Base-by-base conservation (phyloP, 1,140 invertebrate genomes). In the Oryctes rhinoceros region DNA sequence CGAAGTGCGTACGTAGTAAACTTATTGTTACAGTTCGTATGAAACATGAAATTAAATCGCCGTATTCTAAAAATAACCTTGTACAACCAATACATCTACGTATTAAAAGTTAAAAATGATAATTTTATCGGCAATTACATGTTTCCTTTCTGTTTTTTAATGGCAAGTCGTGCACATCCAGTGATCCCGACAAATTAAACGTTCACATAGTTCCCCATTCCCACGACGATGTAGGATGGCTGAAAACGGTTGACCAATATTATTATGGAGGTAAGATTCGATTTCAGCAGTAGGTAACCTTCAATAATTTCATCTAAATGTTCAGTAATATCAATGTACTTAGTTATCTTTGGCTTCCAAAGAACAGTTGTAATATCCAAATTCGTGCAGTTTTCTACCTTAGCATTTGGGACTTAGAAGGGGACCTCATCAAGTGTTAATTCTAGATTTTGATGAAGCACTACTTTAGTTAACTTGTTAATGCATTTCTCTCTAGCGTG, bases 191-290 rank as follows among this genome's bases (percentile, higher is more conserved):
- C 0, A 89, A 89, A 83, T 82, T 93, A 6, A 94, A 94, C 85
- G 92, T 94, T 35, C 94, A 95, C 85, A 81, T 95, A 18, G 90
- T 94, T 0, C 86, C 92, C 15, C 91, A 92, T 83, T 89, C 90
- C n/a, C 94, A 96, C 85, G 93, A 95, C 85, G 94, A 96, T 87
- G 93, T 95, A 6, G 94, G 94, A 4, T 96, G 94, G 94, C 85
- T 95, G 9, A 94, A 94, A 86, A 96, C 94, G 1, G 92, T 94
- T 0, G 94, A 96, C 85, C 92, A 96, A 83, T 96, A 96, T 87
- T 96, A 91, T 84, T 94, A 90, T 87, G 93, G 93, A 86, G 88
- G 89, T 81, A 81, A n/a, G 53, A 13, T 18, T 62, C 5, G 20
- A 62, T 6, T n/a, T 4, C 0, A 15, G 5, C 13, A 62, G 5